Conservation (phyloP, 1,140 invertebrate species). For the Tetramorium simillimum region DNA sequence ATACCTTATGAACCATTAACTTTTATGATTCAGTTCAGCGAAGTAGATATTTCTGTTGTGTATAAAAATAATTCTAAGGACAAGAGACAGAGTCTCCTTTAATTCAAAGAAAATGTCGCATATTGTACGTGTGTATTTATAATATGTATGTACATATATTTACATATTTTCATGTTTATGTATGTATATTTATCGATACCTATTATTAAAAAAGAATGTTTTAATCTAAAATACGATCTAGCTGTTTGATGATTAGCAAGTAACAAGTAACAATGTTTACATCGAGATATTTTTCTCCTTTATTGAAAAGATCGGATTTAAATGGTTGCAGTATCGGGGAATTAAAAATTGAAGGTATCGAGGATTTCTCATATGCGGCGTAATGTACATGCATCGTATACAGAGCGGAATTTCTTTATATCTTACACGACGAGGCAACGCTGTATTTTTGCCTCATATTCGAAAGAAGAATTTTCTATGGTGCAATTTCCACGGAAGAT, state of each 20-base stretch:
- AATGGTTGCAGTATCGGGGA: not conserved
- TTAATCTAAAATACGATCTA: not conserved
- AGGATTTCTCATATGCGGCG: not conserved
- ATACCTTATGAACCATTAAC: slow-evolving; percentile 21
- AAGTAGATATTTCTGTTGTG: slow-evolving; percentile 16
- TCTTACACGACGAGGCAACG: not conserved
- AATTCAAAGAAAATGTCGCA: not conserved
- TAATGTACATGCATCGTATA: not conserved
- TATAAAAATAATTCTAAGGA: slow-evolving; percentile 17
- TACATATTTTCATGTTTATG: too few species aligned
- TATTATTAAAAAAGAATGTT: not conserved
- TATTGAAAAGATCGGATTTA: not conserved
- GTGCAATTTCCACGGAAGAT: slow-evolving; percentile 15
- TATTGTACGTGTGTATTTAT: not conserved
- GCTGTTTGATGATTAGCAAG: not conserved
- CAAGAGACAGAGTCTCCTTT: not conserved
- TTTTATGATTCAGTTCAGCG: not conserved
- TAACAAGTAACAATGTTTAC: not conserved
- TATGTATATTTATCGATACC: too few species aligned
- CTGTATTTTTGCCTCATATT: slow-evolving; percentile 42
- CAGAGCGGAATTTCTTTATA: slow-evolving; percentile 2
- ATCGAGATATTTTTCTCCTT: not conserved
- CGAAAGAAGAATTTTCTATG: slow-evolving; percentile 24
- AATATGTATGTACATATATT: not conserved
- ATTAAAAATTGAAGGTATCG: slow-evolving; percentile 12